phyloP scores from a whole-genome alignment of 2,888 invertebrate genomes.

The Pterostichus niger region DNA sequence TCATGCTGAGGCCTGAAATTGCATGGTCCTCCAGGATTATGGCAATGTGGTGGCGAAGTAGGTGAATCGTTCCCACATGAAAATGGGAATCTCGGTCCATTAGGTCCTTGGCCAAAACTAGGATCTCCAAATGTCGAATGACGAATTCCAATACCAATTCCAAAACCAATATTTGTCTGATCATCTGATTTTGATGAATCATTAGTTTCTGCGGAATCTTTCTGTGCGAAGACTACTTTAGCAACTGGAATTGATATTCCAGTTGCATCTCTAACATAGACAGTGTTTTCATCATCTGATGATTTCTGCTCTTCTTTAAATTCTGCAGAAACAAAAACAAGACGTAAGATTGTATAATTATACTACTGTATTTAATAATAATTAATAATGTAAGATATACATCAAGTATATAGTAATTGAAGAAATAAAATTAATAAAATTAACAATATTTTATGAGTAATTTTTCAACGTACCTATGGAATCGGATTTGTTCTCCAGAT shows the following conservation, averaged over 20 bases:
- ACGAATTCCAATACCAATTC: constrained; percentile 19
- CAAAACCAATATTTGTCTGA: constrained; percentile 20
- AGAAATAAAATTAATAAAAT: no score
- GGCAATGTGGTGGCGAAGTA: constrained; percentile 48
- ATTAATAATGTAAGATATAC: no score
- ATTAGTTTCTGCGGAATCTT: not conserved
- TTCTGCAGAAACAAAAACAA: not conserved
- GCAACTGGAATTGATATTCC: constrained; percentile 59
- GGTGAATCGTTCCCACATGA: not conserved
- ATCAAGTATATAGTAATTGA: no score
- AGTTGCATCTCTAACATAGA: constrained; percentile 56
- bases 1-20: constrained; percentile 62
- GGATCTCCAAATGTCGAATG: constrained; percentile 61
- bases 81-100: constrained; percentile 61
- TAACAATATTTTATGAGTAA: no score
- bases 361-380: not conserved
- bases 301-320: constrained; percentile 15
- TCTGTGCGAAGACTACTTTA: constrained; percentile 12
- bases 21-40: constrained; percentile 56
- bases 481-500: not conserved
- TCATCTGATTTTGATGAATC: not conserved
- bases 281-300: constrained; percentile 58
- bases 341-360: not conserved
- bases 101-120: constrained; percentile 59
- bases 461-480: not conserved